These are phyloP conservation scores for Brotula barbata DNA, from an alignment of 2,797 vertebrate genomes.

Conservation along the genomic window DNA sequence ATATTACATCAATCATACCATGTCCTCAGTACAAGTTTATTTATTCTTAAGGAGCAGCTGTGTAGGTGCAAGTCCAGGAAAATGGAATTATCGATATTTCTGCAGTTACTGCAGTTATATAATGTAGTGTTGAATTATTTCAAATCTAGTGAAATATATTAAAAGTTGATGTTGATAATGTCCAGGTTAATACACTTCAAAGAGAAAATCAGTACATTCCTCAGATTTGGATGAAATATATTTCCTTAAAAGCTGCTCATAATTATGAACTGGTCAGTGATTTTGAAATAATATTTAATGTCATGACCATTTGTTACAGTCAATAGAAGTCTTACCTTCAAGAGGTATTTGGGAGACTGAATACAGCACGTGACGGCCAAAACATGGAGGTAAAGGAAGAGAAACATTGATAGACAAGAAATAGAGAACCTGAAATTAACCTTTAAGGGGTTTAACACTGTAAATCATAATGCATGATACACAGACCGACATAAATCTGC, in stretches of 20 bases:
- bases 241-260: slow-evolving; percentile 9
- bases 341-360: slow-evolving; percentile 85
- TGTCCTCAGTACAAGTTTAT: slow-evolving; percentile 39
- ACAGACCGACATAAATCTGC: not conserved
- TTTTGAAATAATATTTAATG: slow-evolving; percentile 20
- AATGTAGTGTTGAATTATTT: slow-evolving; percentile 9
- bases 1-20: slow-evolving; percentile 67
- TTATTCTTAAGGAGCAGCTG: slow-evolving; percentile 50
- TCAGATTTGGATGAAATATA: slow-evolving; percentile 17
- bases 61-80: slow-evolving; percentile 43
- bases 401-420: slow-evolving; percentile 60
- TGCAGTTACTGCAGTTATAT: not conserved
- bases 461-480: slow-evolving; percentile 32
- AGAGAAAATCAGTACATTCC: not conserved
- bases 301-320: slow-evolving; percentile 11
- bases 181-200: not conserved
- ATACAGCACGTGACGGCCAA: slow-evolving; percentile 64
- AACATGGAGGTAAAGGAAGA: slow-evolving; percentile 67
- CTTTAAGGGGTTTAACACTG: slow-evolving; percentile 29
- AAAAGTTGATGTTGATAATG: slow-evolving; percentile 4
- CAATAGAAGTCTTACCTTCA: slow-evolving; percentile 81
- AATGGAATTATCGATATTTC: slow-evolving; percentile 31
- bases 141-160: slow-evolving; percentile 28
- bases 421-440: slow-evolving; percentile 45
- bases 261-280: slow-evolving; percentile 12